A percentile compares a stretch with the other conserved stretches of the same genome.
phyloP scores from a whole-genome alignment of 2,113 vertebrate genomes.

The Sebastes fasciatus region DNA sequence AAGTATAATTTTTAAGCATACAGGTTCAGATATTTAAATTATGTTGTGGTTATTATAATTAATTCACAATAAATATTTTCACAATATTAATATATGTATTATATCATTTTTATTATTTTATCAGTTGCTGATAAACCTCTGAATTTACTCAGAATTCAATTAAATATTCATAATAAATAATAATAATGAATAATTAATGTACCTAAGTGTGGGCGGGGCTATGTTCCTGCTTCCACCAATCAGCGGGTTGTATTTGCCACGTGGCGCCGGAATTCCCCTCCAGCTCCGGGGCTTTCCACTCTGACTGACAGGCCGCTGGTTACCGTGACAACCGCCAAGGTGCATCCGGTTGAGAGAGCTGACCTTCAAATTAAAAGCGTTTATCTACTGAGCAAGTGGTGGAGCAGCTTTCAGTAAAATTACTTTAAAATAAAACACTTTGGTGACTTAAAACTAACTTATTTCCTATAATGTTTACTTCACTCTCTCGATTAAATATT shows the following conservation, averaged over 20 bases:
- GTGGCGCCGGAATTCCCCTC: constrained; percentile 84
- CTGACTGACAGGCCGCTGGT: constrained; percentile 41
- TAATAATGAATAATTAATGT: neutral
- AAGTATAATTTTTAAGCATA: too few relatives aligned
- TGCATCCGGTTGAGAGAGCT: neutral
- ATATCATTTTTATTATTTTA: neutral
- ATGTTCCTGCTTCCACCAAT: constrained; percentile 43
- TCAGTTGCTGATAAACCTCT: neutral
- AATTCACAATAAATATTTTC: neutral
- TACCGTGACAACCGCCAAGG: constrained; percentile 26
- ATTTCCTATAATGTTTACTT: neutral
- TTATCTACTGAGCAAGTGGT: neutral
- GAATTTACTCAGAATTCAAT: neutral
- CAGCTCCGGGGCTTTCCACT: constrained; percentile 82
- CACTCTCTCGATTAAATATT: too few relatives aligned
- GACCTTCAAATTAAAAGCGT: constrained; percentile 54
- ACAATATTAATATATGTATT: neutral
- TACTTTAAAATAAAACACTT: neutral
- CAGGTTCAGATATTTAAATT: neutral
- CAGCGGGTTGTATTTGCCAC: constrained; percentile 30
- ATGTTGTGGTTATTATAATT: neutral
- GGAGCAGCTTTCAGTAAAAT: neutral
- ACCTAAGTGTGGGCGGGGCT: constrained; percentile 9
- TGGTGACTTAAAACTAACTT: neutral
- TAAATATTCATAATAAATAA: neutral